Conservation (phyloP, 2,113 vertebrate genomes). For the Brachyhypopomus gauderio region DNA sequence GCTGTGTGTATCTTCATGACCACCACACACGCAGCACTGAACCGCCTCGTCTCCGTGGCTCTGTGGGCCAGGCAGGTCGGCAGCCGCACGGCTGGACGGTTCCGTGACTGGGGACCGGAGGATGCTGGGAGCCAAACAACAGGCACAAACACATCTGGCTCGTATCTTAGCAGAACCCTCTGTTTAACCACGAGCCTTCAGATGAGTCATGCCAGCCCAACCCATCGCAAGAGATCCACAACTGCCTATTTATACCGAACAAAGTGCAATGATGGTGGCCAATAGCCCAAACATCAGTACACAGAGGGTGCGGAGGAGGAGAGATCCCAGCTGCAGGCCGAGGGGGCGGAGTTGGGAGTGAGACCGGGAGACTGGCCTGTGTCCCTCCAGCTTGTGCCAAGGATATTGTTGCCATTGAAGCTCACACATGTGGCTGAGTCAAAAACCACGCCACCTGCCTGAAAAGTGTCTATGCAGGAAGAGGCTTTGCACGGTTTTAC, state of each 20-base stretch:
- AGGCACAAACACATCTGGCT: slow-evolving; percentile 14
- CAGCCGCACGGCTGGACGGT: neutral
- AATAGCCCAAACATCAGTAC: slow-evolving; percentile 41
- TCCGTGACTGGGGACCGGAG: neutral
- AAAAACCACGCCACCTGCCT: slow-evolving; percentile 16
- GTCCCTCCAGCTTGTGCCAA: neutral
- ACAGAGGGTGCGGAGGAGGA: neutral
- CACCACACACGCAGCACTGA: neutral
- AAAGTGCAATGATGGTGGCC: slow-evolving; percentile 28
- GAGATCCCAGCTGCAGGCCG: slow-evolving; percentile 1
- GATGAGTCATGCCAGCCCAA: neutral
- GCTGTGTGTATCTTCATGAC: too few relatives aligned
- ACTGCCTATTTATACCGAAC: slow-evolving; percentile 32
- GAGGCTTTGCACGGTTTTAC: neutral
- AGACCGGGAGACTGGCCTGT: too few relatives aligned
- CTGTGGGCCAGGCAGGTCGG: neutral
- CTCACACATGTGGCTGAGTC: neutral
- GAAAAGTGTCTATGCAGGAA: neutral
- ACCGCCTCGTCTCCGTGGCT: neutral
- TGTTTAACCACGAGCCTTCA: slow-evolving; percentile 33
- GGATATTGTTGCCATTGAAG: neutral
- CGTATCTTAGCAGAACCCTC: slow-evolving; percentile 1
- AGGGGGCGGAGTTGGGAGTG: neutral
- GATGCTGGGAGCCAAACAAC: slow-evolving; percentile 12
- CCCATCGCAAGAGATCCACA: neutral